These are phyloP conservation scores for Ariopsis seemanni DNA, from an alignment of 2,113 vertebrate genomes.

Conservation along the genomic window DNA sequence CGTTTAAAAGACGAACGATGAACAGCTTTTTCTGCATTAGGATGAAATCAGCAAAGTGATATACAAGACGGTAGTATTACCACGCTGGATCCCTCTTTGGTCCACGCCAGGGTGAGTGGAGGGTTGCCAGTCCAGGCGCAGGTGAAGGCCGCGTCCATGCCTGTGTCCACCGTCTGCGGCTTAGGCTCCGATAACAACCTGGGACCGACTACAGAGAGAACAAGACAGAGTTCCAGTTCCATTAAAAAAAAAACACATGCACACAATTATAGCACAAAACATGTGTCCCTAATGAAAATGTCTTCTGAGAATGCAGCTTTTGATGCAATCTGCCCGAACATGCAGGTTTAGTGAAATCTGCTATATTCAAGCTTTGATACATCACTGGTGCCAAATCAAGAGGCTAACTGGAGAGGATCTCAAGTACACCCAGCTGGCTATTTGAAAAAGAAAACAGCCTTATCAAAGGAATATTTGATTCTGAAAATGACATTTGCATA, in stretches of 20 bases:
- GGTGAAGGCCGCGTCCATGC: conserved; percentile 83
- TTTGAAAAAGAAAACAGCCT: not conserved
- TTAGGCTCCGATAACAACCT: conserved; percentile 80
- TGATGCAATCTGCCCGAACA: not conserved
- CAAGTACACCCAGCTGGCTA: not conserved
- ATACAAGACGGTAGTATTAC: conserved; percentile 65
- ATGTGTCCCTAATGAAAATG: not conserved
- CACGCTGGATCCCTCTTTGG: conserved; percentile 79
- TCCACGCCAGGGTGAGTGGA: conserved; percentile 84
- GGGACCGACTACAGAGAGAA: conserved; percentile 78
- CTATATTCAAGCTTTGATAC: conserved; percentile 8
- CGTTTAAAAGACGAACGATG: not conserved
- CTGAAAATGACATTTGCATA: not conserved
- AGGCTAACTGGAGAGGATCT: not conserved
- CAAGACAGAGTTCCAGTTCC: conserved; percentile 10
- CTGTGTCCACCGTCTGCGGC: conserved; percentile 77
- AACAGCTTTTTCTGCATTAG: not conserved
- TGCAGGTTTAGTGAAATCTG: not conserved
- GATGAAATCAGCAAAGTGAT: not conserved
- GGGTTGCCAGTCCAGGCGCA: conserved; percentile 89
- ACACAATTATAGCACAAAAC: conserved; percentile 29
- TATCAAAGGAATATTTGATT: not conserved
- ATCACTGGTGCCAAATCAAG: not conserved
- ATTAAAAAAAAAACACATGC: conserved; percentile 1
- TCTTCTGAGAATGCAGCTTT: conserved; percentile 7